Evolutionary conservation across 92 coral and sea anemone species (phyloP).

Genomic region (Galaxea fascicularis): DNA sequence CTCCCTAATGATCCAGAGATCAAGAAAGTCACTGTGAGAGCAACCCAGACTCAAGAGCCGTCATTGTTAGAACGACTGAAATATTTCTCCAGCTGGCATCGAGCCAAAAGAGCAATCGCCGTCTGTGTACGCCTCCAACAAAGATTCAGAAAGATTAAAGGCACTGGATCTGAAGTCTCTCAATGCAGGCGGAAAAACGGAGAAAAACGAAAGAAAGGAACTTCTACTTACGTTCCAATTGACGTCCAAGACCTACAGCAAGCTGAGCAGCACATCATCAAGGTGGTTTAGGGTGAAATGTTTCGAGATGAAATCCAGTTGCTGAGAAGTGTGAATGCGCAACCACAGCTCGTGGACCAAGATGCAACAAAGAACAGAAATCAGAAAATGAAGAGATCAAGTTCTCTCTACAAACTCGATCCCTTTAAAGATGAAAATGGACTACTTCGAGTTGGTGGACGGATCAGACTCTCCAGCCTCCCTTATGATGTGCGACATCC

Average conservation of each 20-base stretch:
- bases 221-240: not conserved
- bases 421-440: slow-evolving; percentile 15
- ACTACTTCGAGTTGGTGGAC: slow-evolving; percentile 15
- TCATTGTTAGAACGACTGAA: not conserved
- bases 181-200: not conserved
- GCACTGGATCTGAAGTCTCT: not conserved
- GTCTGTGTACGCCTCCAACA: not conserved
- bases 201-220: not conserved
- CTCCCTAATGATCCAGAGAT: not conserved
- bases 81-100: not conserved
- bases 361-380: not conserved
- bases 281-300: not conserved
- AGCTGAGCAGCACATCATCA: not conserved
- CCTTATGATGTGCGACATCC: slow-evolving; percentile 11
- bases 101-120: not conserved
- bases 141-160: not conserved
- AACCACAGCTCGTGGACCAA: not conserved
- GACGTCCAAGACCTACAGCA: slow-evolving; percentile 6
- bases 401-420: slow-evolving; percentile 7
- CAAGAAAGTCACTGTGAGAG: not conserved
- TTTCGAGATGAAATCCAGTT: not conserved
- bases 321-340: not conserved
- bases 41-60: not conserved
- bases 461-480: slow-evolving; percentile 4
- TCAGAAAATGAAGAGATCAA: not conserved